Base-by-base conservation (phyloP, 2,888 invertebrate genomes). In the Cephus runcator region DNA sequence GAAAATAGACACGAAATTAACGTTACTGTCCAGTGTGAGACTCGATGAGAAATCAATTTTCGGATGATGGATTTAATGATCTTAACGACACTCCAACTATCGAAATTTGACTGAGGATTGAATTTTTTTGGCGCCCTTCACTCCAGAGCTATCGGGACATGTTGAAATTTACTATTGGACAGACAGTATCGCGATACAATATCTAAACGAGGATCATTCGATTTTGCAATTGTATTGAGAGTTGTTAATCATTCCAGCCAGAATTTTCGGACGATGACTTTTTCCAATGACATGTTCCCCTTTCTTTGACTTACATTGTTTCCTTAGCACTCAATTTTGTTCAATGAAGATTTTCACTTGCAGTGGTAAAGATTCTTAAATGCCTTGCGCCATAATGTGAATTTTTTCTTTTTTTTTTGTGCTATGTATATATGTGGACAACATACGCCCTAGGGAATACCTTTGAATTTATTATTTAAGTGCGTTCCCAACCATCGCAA, bases 21-120 rank as follows among this genome's bases (percentile, higher is more conserved):
- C 34, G 69, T 69, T 78, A 80, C 80, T 79, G 80, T 82, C 79
- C 79, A 69, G 75, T 81, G 79, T 80, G 78, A 79, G 83, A 83
- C 78, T 80, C 82, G 83, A 82, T 85, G 83, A 85, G 83, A 85
- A 84, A 83, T 83, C 82, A 82, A 83, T 85, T 83, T 85, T 82
- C 83, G 81, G 75, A 81, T 78, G 12, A 34, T 69, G 73, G 74
- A 73, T 36, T 73, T 77, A 76, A 78, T 75, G 76, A 69, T 69
- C 76, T 73, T 76, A 73, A 75, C 73, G 73, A 77, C 77, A 40
- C 69, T 76, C 34, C 56, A 34, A 69, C 69, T 76, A 77, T 79
- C 69, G 34, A 73, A 73, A 73, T 77, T 73, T 34, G 73, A 33
- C n/a, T n/a, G 68, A 73, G 12, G 12, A 74, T 15, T 77, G 36